Evolutionary conservation across 2,797 vertebrate species (phyloP).

Genomic region (Danio kyathit): DNA sequence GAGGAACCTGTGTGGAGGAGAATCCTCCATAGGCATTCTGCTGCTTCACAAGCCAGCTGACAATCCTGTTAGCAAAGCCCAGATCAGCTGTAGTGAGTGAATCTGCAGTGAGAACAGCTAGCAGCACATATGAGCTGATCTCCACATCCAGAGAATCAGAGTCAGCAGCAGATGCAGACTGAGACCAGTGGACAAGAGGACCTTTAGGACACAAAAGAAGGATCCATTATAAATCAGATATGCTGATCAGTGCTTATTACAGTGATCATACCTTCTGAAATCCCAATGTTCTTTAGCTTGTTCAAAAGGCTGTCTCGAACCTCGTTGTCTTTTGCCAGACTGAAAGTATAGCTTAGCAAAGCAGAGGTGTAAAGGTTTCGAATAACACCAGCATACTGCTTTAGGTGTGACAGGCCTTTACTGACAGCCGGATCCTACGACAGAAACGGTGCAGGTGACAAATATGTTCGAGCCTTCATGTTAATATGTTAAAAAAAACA

Average conservation of each 20-base stretch:
- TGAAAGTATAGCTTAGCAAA: slow-evolving; percentile 84
- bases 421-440: slow-evolving; percentile 71
- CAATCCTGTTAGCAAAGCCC: slow-evolving; percentile 71
- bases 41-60: slow-evolving; percentile 81
- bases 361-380: slow-evolving; percentile 78
- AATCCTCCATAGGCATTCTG: slow-evolving; percentile 86
- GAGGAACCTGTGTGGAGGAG: slow-evolving; percentile 87
- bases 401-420: slow-evolving; percentile 77
- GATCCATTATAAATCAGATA: neutral
- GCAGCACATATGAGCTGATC: slow-evolving; percentile 81
- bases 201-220: slow-evolving; percentile 54
- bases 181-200: slow-evolving; percentile 73
- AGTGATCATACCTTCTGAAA: slow-evolving; percentile 66
- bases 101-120: slow-evolving; percentile 77
- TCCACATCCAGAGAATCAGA: slow-evolving; percentile 82
- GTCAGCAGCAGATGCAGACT: slow-evolving; percentile 74
- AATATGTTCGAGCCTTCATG: slow-evolving; percentile 57
- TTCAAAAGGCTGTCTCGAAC: slow-evolving; percentile 68
- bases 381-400: slow-evolving; percentile 55
- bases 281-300: slow-evolving; percentile 65
- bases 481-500: neutral
- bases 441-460: slow-evolving; percentile 19
- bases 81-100: slow-evolving; percentile 70
- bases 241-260: too few relatives aligned
- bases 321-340: slow-evolving; percentile 78